Base-by-base conservation (phyloP, 2,888 invertebrate species). In the Leucophenga montana region DNA sequence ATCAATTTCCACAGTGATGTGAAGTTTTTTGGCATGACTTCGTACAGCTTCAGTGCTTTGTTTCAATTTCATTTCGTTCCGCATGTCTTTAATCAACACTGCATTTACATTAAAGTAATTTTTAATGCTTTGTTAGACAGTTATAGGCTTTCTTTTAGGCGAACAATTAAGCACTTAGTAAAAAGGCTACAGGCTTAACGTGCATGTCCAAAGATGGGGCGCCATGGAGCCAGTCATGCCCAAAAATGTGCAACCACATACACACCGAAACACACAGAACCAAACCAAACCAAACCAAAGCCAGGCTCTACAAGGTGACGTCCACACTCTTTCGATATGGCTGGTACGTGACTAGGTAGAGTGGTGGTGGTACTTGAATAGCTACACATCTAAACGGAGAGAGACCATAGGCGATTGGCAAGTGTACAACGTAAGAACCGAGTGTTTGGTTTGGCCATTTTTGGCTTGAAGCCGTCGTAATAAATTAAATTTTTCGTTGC, bases 401-500 rank as follows among this genome's bases (percentile, higher is more conserved):
- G 22, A 46, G 20, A 64, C 14, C 3, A 22, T 18, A 44, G n/a
- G 8, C 20, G 46, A 44, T 20, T 11, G 39, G 11, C 11, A 39
- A 39, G 39, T 39, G 39, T 11, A 39, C 39, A 39, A 8, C 39
- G 3, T 4, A 27, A 27, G 8, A 11, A 8, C 33, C 33, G 3
- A n/a, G 62, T 62, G 6, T 31, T 31, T 31, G 11, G 57, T 31
- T 27, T 57, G 20, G 4, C n/a, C n/a, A 27, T 33, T 59, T 59
- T 33, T 59, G 59, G 59, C 14, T 59, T 2, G 67, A 48, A 66
- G 75, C 75, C 20, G 82, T 80, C 78, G 22, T 46, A 48, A 76
- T 82, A 70, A 83, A 78, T 82, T 80, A 71, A 75, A 78, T 83
- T 78, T 75, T 71, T 73, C 66, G 74, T 72, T 75, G 75, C 78